A percentile compares a stretch with the other conserved stretches of the same genome.
These are phyloP conservation scores for Clarias laeviceps DNA, from an alignment of 2,797 vertebrate species.

Conservation along the genomic window DNA sequence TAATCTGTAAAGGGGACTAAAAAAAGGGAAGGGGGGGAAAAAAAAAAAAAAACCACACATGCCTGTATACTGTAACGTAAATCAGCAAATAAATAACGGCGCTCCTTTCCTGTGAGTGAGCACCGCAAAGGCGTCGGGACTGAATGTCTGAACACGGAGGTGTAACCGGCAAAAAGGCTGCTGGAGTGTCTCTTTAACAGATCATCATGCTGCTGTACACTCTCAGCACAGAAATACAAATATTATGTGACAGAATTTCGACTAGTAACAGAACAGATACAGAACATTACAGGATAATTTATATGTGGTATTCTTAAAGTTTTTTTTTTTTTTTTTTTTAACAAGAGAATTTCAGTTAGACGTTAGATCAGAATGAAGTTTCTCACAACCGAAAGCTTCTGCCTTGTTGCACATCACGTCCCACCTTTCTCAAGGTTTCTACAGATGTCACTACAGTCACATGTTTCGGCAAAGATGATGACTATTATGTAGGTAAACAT, in stretches of 20 bases:
- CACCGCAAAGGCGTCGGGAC: not conserved
- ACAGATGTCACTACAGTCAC: not conserved
- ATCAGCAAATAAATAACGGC: not conserved
- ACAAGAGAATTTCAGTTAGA: not conserved
- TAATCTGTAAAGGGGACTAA: not conserved
- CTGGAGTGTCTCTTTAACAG: slow-evolving; percentile 1
- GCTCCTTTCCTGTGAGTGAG: not conserved
- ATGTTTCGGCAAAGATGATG: not conserved
- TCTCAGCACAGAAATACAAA: not conserved
- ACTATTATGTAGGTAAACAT: not conserved
- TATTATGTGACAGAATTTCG: not conserved
- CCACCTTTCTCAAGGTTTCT: not conserved
- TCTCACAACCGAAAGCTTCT: not conserved
- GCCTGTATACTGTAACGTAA: not conserved
- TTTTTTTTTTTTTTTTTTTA: not conserved
- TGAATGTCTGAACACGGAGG: not conserved
- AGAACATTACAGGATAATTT: not conserved
- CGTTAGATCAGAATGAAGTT: not conserved
- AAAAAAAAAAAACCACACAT: no score
- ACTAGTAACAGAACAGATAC: not conserved
- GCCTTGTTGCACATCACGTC: not conserved
- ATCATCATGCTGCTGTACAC: not conserved
- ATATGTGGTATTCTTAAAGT: not conserved
- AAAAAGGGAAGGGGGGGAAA: no score
- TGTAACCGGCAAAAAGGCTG: not conserved